These are phyloP conservation scores for Lophius piscatorius DNA, from an alignment of 2,113 vertebrate genomes.

Conservation along the genomic window DNA sequence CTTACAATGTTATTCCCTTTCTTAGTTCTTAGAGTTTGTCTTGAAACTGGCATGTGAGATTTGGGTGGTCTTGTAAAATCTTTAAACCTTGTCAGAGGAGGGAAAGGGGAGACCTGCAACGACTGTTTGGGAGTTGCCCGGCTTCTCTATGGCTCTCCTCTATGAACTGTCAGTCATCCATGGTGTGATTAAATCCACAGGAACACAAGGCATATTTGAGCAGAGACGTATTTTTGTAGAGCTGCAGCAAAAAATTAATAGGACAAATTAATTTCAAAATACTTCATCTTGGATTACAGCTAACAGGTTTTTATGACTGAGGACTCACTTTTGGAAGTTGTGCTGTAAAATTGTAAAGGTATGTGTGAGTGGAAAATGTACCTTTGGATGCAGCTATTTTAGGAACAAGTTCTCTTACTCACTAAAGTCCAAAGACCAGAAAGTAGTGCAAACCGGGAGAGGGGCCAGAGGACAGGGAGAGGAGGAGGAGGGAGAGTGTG, in stretches of 20 bases:
- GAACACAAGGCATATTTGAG: background rate
- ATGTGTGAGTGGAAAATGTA: conserved; percentile 6
- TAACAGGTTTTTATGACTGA: background rate
- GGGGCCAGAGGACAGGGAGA: conserved; percentile 37
- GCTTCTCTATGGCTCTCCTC: background rate
- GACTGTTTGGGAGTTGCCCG: conserved; percentile 21
- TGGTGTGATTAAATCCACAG: background rate
- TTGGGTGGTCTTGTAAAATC: conserved; percentile 41
- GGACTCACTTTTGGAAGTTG: background rate
- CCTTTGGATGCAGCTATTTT: conserved; percentile 31
- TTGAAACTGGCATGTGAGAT: background rate
- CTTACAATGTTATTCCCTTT: background rate
- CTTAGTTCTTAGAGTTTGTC: background rate
- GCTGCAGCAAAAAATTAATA: background rate
- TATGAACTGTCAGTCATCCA: conserved; percentile 17
- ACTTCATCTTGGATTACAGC: conserved; percentile 2
- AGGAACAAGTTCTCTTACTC: conserved; percentile 13
- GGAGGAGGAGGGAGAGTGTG: conserved; percentile 28
- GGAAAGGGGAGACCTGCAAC: conserved; percentile 21
- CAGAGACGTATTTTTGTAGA: background rate
- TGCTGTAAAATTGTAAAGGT: conserved; percentile 7
- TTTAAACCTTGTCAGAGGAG: background rate
- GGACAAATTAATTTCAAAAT: background rate
- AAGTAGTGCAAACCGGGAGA: conserved; percentile 35
- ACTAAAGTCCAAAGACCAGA: conserved; percentile 67